Percentiles rank a stretch among this genome's conserved stretches.
Conservation (phyloP, 2,113 vertebrate genomes). For the Merops nubicus region DNA sequence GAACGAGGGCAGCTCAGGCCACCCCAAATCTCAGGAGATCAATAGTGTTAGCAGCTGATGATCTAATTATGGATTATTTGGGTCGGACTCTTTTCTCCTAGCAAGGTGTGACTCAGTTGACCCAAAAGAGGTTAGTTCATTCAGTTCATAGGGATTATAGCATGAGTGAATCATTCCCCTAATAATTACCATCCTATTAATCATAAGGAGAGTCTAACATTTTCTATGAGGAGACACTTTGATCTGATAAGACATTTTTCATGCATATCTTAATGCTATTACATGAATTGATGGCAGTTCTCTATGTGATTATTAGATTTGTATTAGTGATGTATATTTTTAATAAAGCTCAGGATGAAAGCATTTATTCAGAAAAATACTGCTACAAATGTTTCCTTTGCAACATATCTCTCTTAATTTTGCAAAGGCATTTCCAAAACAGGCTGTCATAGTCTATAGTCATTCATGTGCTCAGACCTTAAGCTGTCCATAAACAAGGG, state of each 20-base stretch:
- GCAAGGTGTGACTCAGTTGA: neutral
- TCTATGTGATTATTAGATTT: neutral
- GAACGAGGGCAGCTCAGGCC: slow-evolving; percentile 40
- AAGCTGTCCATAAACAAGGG: neutral
- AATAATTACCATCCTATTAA: neutral
- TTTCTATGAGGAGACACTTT: neutral
- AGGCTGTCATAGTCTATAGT: neutral
- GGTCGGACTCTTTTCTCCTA: slow-evolving; percentile 35
- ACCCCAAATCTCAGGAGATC: slow-evolving; percentile 32
- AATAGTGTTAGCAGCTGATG: slow-evolving; percentile 14
- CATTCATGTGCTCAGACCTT: neutral
- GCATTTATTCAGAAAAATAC: neutral
- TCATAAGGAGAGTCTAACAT: neutral
- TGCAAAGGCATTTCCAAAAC: neutral
- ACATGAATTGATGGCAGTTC: neutral
- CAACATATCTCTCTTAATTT: neutral
- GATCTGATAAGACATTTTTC: neutral
- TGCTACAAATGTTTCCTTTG: neutral
- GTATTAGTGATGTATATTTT: neutral
- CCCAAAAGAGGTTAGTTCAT: slow-evolving; percentile 46
- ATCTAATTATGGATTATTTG: slow-evolving; percentile 63
- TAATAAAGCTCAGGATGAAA: neutral
- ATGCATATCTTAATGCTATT: neutral
- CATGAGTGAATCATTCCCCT: neutral
- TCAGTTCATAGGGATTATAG: neutral